Percentiles rank a stretch among this genome's conserved stretches.
phyloP scores from a whole-genome alignment of 2,113 vertebrate species.

The Ammodramus savannarum region DNA sequence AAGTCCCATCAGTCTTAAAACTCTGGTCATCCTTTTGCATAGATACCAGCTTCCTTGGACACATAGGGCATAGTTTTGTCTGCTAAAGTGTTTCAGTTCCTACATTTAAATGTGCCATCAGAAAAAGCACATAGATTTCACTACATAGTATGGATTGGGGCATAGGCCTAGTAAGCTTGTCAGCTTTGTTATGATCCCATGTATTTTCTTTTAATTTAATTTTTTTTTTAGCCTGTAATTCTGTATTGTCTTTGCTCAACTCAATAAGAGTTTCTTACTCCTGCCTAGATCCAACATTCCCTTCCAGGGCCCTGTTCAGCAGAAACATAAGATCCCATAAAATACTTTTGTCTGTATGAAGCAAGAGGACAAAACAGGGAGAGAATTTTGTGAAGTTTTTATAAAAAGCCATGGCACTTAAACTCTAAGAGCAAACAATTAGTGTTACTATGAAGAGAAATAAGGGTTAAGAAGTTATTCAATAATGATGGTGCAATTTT shows the following conservation, averaged over 20 bases:
- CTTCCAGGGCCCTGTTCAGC: not conserved
- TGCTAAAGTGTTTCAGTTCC: not conserved
- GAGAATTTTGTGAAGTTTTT: not conserved
- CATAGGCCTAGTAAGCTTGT: rapidly evolving
- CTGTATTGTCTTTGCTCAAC: not conserved
- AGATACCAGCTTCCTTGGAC: not conserved
- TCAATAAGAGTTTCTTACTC: not conserved
- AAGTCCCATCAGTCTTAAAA: not conserved
- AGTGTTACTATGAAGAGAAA: not conserved
- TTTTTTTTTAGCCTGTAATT: not conserved
- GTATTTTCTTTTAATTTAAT: not conserved
- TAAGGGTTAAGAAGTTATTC: not conserved
- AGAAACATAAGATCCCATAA: not conserved
- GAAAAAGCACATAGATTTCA: not conserved
- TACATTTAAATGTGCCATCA: not conserved
- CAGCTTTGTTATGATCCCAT: not conserved
- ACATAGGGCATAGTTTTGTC: not conserved
- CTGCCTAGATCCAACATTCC: not conserved
- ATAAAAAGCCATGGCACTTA: not conserved
- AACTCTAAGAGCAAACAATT: not conserved
- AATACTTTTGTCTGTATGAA: not conserved
- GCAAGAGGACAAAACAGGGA: not conserved
- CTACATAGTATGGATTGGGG: rapidly evolving
- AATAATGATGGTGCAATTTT: not conserved
- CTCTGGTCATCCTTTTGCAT: not conserved